phyloP scores from a whole-genome alignment of 2,888 invertebrate species.

The Cephus pygmeus region DNA sequence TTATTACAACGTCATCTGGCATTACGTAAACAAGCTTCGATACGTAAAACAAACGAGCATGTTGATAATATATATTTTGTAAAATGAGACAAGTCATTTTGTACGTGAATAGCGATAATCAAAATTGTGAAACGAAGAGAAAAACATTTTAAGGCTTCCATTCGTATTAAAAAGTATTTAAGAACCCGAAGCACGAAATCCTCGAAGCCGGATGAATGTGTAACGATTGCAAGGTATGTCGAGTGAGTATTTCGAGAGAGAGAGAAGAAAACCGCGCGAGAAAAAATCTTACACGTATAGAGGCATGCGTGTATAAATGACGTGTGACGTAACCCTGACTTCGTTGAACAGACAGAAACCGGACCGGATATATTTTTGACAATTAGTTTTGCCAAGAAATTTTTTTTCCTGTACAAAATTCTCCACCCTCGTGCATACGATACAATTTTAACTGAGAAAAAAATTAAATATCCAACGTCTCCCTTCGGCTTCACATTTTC shows the following conservation, averaged over 20 bases:
- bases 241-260: neutral
- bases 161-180: neutral
- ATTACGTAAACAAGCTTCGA: neutral
- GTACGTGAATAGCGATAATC: neutral
- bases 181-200: neutral
- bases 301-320: neutral
- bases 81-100: neutral
- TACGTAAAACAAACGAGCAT: neutral
- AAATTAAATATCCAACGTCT: neutral
- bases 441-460: neutral
- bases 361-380: neutral
- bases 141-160: neutral
- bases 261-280: neutral
- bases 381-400: too few relatives aligned
- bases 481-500: neutral
- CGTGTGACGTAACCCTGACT: neutral
- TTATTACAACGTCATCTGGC: neutral
- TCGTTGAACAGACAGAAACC: neutral
- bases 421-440: neutral
- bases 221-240: neutral
- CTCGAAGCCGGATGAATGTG: neutral
- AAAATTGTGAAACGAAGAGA: neutral
- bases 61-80: neutral
- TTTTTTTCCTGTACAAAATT: too few relatives aligned
- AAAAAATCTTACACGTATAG: neutral